Conservation (phyloP, 1,140 invertebrate genomes). For the Ericerus pela region DNA sequence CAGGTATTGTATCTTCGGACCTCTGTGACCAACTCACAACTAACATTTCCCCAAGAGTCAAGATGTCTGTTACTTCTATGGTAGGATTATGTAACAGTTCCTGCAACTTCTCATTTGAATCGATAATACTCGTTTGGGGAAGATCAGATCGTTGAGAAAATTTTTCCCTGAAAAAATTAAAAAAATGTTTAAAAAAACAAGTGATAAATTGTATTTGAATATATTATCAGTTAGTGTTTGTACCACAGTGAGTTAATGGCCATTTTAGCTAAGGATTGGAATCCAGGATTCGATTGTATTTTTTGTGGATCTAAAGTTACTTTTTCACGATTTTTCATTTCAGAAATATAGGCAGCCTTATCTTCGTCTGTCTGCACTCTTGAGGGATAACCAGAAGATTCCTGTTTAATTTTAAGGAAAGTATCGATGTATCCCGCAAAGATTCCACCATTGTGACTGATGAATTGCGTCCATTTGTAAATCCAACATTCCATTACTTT, state of each 20-base stretch:
- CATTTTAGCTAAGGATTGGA: neutral
- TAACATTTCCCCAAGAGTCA: too few species aligned
- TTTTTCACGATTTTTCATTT: constrained; percentile 28
- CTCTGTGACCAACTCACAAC: too few species aligned
- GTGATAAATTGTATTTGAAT: too few species aligned
- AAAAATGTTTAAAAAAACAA: too few species aligned
- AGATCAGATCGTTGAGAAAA: too few species aligned
- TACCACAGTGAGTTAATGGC: neutral
- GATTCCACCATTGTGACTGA: constrained; percentile 22
- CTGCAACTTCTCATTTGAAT: too few species aligned
- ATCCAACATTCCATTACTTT: constrained; percentile 31
- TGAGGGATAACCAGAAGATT: constrained; percentile 26
- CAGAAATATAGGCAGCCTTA: constrained; percentile 27
- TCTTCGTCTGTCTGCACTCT: constrained; percentile 24
- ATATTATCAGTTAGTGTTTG: too few species aligned
- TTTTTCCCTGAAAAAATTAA: too few species aligned
- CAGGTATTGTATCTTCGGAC: too few species aligned
- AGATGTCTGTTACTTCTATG: too few species aligned
- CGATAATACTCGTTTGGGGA: too few species aligned
- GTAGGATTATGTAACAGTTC: too few species aligned
- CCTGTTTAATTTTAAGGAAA: constrained; percentile 30
- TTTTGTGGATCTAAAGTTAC: constrained; percentile 26
- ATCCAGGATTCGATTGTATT: constrained; percentile 18
- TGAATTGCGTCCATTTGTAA: constrained; percentile 21
- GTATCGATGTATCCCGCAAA: constrained; percentile 26